Base-by-base conservation (phyloP, 2,888 invertebrate species). In the Amiota communis region DNA sequence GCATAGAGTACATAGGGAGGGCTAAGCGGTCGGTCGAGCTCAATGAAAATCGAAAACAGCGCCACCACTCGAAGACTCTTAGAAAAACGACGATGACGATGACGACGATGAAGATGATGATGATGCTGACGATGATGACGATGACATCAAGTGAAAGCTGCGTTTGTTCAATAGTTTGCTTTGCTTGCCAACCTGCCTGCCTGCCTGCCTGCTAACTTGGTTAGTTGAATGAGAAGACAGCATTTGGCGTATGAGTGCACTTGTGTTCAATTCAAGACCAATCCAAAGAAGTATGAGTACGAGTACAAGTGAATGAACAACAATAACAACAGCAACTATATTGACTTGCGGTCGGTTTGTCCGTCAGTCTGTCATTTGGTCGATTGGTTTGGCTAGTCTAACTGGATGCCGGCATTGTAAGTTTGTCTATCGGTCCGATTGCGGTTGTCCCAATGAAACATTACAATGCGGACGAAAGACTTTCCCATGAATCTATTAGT, bases 41-140 rank as follows among this genome's bases (percentile, higher is more conserved):
- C 84, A 83, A 85, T 82, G 83, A 85, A 83, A 84, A 84, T 80
- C 78, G 82, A 85, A 84, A 81, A 78, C 84, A 82, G 82, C 83
- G 84, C 85, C 86, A 85, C 12, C 53, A 53, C 53, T 53, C 12
- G 53, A n/a, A 4, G 12, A 53, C 36, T 63, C 63, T 6, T n/a
- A 17, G 12, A 8, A 36, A 8, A 23, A 36, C 46, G 36, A 13
- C 6, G 17, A 57, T 57, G 17, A 53, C 1, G n/a, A 13, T 57
- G 0, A 15, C 2, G 17, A 53, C 1, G 6, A 53, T 11, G 8
- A 53, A 1, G 15, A 53, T 13, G 15, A 53, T 53, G 10, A 53
- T 53, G 15, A n/a, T 13, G 15, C 8, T 15, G 53, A 13, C n/a
- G 15, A 8, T 53, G n/a, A 53, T 12, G 12, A 20, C 59, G 53